Conservation (phyloP, 2,113 vertebrate genomes). For the Scophthalmus maximus region DNA sequence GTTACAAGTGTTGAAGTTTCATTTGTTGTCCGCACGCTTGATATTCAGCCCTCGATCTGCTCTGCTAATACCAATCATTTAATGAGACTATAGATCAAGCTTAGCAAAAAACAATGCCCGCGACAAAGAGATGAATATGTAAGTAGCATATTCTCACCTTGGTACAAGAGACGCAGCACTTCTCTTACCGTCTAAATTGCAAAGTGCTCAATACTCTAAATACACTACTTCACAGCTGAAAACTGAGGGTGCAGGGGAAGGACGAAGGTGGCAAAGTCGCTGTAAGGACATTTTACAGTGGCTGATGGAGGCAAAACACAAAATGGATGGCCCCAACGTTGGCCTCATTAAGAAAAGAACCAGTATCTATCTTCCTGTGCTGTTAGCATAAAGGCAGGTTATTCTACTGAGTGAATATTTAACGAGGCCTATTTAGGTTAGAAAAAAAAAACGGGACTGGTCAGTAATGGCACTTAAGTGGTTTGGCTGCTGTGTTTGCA, state of each 20-base stretch:
- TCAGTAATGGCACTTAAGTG: slow-evolving; percentile 39
- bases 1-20: neutral
- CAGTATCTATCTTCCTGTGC: slow-evolving; percentile 44
- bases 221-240: slow-evolving; percentile 23
- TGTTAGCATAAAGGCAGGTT: slow-evolving; percentile 55
- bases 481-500: slow-evolving; percentile 26
- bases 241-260: slow-evolving; percentile 22
- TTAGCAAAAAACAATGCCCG: slow-evolving; percentile 21
- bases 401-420: slow-evolving; percentile 68
- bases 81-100: neutral
- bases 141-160: slow-evolving; percentile 33
- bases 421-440: slow-evolving; percentile 60
- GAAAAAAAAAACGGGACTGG: neutral
- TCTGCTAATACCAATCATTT: slow-evolving; percentile 20
- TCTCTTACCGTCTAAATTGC: slow-evolving; percentile 31
- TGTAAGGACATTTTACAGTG: slow-evolving; percentile 55
- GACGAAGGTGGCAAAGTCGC: slow-evolving; percentile 46
- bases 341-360: slow-evolving; percentile 27
- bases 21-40: neutral
- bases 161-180: slow-evolving; percentile 37
- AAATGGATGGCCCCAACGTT: slow-evolving; percentile 52
- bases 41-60: slow-evolving; percentile 16
- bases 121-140: slow-evolving; percentile 26
- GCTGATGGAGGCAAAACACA: slow-evolving; percentile 66
- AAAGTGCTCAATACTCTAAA: slow-evolving; percentile 58